Conservation (phyloP, 2,888 invertebrate genomes). For the Lithophane leautieri region DNA sequence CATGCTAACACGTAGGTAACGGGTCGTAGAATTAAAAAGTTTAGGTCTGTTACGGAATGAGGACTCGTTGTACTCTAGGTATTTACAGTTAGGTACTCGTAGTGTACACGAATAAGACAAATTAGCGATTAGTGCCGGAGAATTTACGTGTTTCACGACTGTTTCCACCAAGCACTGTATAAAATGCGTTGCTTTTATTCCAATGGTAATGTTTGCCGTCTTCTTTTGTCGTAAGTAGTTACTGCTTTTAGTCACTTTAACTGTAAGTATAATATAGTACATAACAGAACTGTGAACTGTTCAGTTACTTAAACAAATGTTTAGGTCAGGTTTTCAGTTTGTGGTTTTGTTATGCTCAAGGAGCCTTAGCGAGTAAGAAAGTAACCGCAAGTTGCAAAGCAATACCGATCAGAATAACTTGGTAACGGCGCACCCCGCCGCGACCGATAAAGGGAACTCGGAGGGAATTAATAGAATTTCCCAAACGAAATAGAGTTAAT, state of each 20-base stretch:
- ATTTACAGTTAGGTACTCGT: slow-evolving; percentile 36
- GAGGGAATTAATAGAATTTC: slow-evolving; percentile 75
- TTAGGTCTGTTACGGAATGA: not conserved
- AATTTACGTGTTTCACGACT: slow-evolving; percentile 18
- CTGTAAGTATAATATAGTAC: not conserved
- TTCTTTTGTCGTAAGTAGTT: slow-evolving; percentile 2
- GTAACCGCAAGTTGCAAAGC: slow-evolving; percentile 55
- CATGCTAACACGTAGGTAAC: slow-evolving; percentile 21
- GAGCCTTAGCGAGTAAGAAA: slow-evolving; percentile 42
- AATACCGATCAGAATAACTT: slow-evolving; percentile 64
- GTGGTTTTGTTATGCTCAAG: slow-evolving; percentile 50
- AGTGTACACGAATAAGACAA: slow-evolving; percentile 29
- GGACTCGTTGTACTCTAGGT: slow-evolving; percentile 23
- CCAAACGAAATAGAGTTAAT: slow-evolving; percentile 73
- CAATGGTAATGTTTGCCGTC: not conserved
- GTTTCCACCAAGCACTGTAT: slow-evolving; percentile 8
- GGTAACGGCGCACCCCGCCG: slow-evolving; percentile 54
- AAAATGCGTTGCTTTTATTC: slow-evolving; percentile 9
- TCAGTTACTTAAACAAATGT: slow-evolving; percentile 34
- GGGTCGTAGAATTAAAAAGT: slow-evolving; percentile 12
- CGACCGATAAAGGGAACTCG: slow-evolving; percentile 63
- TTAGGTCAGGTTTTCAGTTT: slow-evolving; percentile 28
- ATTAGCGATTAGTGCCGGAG: slow-evolving; percentile 32
- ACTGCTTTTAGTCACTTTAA: slow-evolving; percentile 12
- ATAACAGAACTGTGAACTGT: slow-evolving; percentile 17